Evolutionary conservation across 2,797 vertebrate species (phyloP), one percentile per base, ranked within the genome.

Genomic region (Anas flavirostris): DNA sequence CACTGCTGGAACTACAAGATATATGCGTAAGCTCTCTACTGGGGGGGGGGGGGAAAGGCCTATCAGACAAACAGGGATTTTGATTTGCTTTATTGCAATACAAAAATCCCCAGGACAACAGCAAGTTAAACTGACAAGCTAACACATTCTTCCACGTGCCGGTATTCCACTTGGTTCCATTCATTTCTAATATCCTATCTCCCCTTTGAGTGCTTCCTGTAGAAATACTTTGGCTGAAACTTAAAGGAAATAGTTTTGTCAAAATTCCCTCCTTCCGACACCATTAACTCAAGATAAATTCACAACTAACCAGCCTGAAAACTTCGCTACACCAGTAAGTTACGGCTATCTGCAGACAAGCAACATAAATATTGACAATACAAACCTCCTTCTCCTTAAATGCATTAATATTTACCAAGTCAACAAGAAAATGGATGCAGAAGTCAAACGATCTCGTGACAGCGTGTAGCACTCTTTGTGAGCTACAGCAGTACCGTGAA

Each of bases 391-490:
- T 50, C 25, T 91, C 56, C 43, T 73, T 44, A 17, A 18, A 11
- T 7, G 13, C 28, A 4, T 62, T 58, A 41, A 44, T 17, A 80
- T 73, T 85, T 53, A 67, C 46, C 52, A 85, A 75, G n/a, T 76
- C 73, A 19, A 48, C 39, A 55, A 3, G 44, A 59, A 83, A 77
- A 75, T 1, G 33, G 14, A 60, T 31, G n/a, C 21, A 43, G 8
- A 78, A 64, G 9, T 68, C 22, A 64, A 81, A 78, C 23, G 39
- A 72, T 10, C 21, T 53, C n/a, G 5, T 10, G 50, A 68, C 39
- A 39, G 17, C 22, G 12, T 2, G 15, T 2, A 26, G 33, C 29
- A 67, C 22, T 12, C 16, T 2, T 1, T 3, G n/a, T 12, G 31
- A 5, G 11, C 16, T 29, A 59, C 21, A 86, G 46, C 3, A 5